Conservation (phyloP, 2,888 invertebrate species). For the Papilio demoleus region DNA sequence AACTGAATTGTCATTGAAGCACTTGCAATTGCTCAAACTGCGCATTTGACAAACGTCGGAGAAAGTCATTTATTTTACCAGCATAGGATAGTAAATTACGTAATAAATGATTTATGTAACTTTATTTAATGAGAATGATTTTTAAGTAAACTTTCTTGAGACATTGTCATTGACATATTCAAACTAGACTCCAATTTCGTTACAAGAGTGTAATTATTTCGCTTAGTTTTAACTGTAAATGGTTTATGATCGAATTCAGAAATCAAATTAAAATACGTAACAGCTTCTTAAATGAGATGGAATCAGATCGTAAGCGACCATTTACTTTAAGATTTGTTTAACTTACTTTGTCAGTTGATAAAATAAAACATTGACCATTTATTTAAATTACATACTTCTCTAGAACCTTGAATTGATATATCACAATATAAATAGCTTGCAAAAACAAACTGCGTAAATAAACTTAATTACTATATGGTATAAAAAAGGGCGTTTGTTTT, state of each 20-base stretch:
- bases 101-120: not conserved
- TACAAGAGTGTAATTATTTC: not conserved
- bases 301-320: too few relatives aligned
- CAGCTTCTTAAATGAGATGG: too few relatives aligned
- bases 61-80: slow-evolving; percentile 6
- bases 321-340: too few relatives aligned
- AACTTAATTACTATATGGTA: not conserved
- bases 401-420: not conserved
- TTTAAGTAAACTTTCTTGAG: not conserved
- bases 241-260: too few relatives aligned
- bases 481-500: slow-evolving; percentile 14
- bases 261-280: too few relatives aligned
- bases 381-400: not conserved
- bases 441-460: slow-evolving; percentile 7
- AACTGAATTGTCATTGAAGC: slow-evolving; percentile 45
- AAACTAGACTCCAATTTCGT: not conserved
- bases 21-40: slow-evolving; percentile 48
- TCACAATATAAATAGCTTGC: not conserved
- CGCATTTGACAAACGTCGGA: slow-evolving; percentile 26
- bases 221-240: not conserved
- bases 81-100: not conserved
- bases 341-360: not conserved
- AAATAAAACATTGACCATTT: not conserved
- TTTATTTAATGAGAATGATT: not conserved
- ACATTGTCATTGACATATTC: not conserved